A percentile compares a stretch with the other conserved stretches of the same genome.
phyloP scores from a whole-genome alignment of 1,140 invertebrate genomes.

The Solenopsis invicta region DNA sequence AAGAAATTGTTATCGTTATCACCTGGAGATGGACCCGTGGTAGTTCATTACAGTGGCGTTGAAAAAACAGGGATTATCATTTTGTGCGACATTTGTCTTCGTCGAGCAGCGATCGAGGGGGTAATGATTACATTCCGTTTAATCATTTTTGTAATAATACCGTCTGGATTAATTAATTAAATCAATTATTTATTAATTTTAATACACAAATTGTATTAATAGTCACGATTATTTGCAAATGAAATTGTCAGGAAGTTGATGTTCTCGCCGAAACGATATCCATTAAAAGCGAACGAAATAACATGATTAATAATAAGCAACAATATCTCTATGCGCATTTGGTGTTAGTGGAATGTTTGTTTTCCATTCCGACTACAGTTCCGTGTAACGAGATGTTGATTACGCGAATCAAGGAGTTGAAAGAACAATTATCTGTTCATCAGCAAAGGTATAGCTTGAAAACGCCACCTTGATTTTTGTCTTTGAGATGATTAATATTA shows the following conservation, averaged over 20 bases:
- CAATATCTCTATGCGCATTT: constrained; percentile 82
- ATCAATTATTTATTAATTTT: constrained; percentile 87
- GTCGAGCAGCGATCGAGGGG: constrained; percentile 60
- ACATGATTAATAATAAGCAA: constrained; percentile 81
- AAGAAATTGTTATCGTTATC: constrained; percentile 90
- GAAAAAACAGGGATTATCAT: constrained; percentile 78
- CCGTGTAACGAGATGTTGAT: constrained; percentile 73
- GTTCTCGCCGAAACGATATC: constrained; percentile 71
- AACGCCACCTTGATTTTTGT: neutral
- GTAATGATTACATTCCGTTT: constrained; percentile 54
- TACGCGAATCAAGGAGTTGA: constrained; percentile 70
- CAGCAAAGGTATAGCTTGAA: constrained; percentile 65
- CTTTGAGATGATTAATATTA: neutral
- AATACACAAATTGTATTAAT: too few species aligned
- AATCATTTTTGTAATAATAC: neutral
- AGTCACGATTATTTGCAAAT: neutral
- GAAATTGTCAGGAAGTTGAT: constrained; percentile 71
- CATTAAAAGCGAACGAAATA: constrained; percentile 75
- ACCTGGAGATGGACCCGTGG: constrained; percentile 94
- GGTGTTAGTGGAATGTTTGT: constrained; percentile 78
- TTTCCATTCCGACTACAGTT: constrained; percentile 70
- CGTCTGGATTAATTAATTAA: neutral
- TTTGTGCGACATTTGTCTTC: too few species aligned
- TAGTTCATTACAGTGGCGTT: constrained; percentile 92
- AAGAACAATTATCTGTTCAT: constrained; percentile 68